Base-by-base conservation (phyloP, 2,113 vertebrate species). In the Pelecanoides urinatrix region DNA sequence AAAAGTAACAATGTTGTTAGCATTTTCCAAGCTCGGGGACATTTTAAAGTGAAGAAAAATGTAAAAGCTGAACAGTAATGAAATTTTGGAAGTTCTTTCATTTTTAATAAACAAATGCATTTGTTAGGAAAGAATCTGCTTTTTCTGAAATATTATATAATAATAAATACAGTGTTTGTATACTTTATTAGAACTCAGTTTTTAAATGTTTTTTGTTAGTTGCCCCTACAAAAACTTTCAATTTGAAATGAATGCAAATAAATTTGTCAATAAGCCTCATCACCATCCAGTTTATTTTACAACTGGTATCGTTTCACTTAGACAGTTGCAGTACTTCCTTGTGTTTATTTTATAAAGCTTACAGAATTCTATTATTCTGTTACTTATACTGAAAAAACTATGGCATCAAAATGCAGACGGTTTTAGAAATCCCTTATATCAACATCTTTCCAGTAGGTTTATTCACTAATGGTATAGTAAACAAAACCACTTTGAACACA, bases 11-110 rank as follows among this genome's bases (percentile, higher is more conserved):
- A 81, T 38, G 20, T 30, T 78, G 15, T 71, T 89, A 85, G 56
- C 22, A 30, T 95, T 96, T 74, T 87, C 65, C 36, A 85, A 61
- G 59, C 76, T 81, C 1, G 4, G 21, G 62, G 68, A 62, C 56
- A 84, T 80, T 92, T 81, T 81, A 72, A 77, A 94, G 73, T 42
- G 73, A 84, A 81, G 34, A 72, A 94, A 94, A 92, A 74, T 61
- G 8, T 63, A 65, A 77, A 81, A 91, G 52, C 56, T 75, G 68
- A 89, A 52, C 21, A 71, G 11, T 82, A 94, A 91, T 86, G 91
- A 78, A 58, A 72, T 85, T 95, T 74, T 75, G 27, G 15, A 78
- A 87, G 5, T 63, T 84, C 29, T 92, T 96, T 75, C 38, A 47
- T 71, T 92, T 92, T 94, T 32, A 90, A 45, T 74, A 86, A 76